Evolutionary conservation across 2,797 vertebrate species (phyloP), one percentile per base, ranked within the genome.

Genomic region (Anolis apletophallus): DNA sequence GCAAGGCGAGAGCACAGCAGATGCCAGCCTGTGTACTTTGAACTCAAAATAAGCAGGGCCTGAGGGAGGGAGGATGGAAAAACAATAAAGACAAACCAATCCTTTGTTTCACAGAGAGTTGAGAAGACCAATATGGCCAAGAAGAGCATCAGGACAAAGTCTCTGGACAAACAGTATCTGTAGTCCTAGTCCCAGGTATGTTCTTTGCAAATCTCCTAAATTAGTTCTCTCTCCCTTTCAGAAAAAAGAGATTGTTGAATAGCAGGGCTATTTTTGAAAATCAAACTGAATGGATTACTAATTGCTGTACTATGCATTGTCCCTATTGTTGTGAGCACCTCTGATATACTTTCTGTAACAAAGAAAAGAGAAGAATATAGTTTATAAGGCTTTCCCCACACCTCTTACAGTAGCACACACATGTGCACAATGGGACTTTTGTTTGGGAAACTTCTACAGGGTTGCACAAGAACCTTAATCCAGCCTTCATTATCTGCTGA

Each of bases 1-100:
- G 91, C 84, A 26, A 79, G 84, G 89, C 90, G 86, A 94, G 89
- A 79, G 76, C 83, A 79, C 84, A 36, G 85, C 88, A 0, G 11
- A 83, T 91, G 91, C 87, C 84, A 84, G 84, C 76, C 88, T 92
- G 85, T 54, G 71, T 72, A 46, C 0, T 0, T 7, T 32, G 85
- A 77, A 71, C 71, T 64, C 87, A 80, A 74, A 80, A 40, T 69
- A 92, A 82, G 89, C 34, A 16, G 29, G 71, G 69, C 75, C 40
- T 59, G 68, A 40, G 61, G 88, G 54, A 32, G 74, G 77, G 82
- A 76, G 10, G 55, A 46, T 73, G 64, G 74, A 55, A 89, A 72
- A 50, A 71, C 59, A 71, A 57, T 79, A 71, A 46, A 79, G 34
- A 40, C 71, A 71, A 72, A 21, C 16, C 29, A 52, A 19, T 7